Conservation (phyloP, 1,140 invertebrate species). For the Sitodiplosis mosellana region DNA sequence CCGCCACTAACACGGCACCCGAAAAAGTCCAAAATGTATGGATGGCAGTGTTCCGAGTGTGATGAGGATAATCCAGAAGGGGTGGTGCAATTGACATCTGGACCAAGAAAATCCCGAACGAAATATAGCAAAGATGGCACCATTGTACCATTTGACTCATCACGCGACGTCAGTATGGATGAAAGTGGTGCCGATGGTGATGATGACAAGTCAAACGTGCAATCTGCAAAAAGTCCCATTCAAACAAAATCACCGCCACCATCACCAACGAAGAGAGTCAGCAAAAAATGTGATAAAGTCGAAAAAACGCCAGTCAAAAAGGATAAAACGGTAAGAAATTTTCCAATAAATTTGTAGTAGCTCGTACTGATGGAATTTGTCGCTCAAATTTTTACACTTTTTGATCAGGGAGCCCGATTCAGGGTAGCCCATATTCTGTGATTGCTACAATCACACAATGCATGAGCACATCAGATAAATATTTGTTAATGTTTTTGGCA, state of each 20-base stretch:
- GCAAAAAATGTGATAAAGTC: no score
- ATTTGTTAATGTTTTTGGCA: no score
- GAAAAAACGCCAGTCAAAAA: no score
- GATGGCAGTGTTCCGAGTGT: constrained; percentile 87
- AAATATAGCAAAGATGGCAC: constrained; percentile 48
- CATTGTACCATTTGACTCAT: constrained; percentile 6
- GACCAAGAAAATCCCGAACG: constrained; percentile 52
- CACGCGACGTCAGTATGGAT: background rate
- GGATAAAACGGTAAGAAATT: no score
- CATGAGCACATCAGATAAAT: no score
- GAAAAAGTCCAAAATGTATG: constrained; percentile 83
- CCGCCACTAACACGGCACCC: constrained; percentile 83
- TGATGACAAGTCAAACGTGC: background rate
- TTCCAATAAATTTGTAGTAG: no score
- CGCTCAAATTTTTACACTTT: no score
- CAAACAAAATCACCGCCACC: background rate
- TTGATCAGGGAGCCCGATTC: no score
- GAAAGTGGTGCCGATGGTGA: background rate
- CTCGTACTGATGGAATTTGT: no score
- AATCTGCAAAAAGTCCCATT: background rate
- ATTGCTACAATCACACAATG: no score
- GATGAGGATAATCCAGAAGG: constrained; percentile 52
- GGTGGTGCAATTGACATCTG: constrained; percentile 54
- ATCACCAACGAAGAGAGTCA: no score
- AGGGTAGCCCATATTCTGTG: no score